Evolutionary conservation across 2,113 vertebrate species (phyloP).

Genomic region (Brienomyrus longianalis): DNA sequence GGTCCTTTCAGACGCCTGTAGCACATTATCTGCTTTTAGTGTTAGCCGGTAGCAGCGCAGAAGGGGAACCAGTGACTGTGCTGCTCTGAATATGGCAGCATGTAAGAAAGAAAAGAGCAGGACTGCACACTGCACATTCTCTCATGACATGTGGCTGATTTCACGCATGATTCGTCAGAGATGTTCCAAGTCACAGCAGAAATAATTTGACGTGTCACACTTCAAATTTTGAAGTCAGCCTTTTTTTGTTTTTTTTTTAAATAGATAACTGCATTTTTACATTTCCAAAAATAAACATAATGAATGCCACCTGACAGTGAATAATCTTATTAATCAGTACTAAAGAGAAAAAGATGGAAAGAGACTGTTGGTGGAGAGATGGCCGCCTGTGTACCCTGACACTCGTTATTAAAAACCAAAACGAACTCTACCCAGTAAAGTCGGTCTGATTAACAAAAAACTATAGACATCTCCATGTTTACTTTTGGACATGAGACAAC

Average conservation of each 20-base stretch:
- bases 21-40: background rate
- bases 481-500: background rate
- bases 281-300: constrained; percentile 10
- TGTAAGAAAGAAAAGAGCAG: background rate
- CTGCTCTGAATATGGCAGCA: background rate
- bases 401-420: background rate
- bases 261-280: background rate
- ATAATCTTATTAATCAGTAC: background rate
- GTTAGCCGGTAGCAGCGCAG: background rate
- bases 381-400: background rate
- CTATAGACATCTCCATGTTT: background rate
- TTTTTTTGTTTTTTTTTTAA: background rate
- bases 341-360: background rate
- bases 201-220: background rate
- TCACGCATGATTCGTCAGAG: constrained; percentile 8
- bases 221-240: background rate
- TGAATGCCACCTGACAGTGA: background rate
- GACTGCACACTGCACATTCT: background rate
- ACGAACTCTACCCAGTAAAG: background rate
- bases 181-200: background rate
- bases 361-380: background rate
- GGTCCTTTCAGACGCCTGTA: background rate
- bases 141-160: constrained; percentile 4
- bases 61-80: background rate
- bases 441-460: background rate